Evolutionary conservation across 2,113 vertebrate species (phyloP), one percentile per base, ranked within the genome.

Genomic region (Coreoperca whiteheadi): DNA sequence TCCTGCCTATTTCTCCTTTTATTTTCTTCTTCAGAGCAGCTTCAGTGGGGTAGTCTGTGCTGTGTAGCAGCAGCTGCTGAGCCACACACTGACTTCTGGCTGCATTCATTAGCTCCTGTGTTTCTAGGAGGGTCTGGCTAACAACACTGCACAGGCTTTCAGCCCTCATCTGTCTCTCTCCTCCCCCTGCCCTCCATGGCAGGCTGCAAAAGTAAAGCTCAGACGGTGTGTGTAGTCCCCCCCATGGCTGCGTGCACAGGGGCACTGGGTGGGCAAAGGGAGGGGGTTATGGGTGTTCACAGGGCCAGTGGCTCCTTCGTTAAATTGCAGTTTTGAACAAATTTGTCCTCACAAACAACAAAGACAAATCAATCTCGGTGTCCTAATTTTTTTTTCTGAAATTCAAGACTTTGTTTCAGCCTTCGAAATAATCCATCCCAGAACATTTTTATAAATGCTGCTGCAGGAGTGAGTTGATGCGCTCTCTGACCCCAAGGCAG

Each of bases 61-160:
- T 41, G 79, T 46, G 48, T n/a, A 75, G 81, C 75, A 77, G 71
- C 84, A 85, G 83, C 87, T 86, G 87, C 83, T 65, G 64, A 74
- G 71, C 64, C 71, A 79, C 83, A 82, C 70, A 82, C 81, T 30
- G 68, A 88, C 88, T 88, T 81, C 81, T 84, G 80, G 83, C 86
- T 90, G 83, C 69, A 48, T 81, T 87, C 78, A 81, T 89, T 81
- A 90, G 81, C 65, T 79, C 82, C 79, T 70, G 88, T 83, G 83
- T 82, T 89, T 86, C 72, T 66, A 59, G 28, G 59, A 89, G 82
- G 53, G 79, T 79, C 79, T 81, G 83, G 87, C 39, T 48, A 59
- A 83, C 74, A 68, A 83, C 72, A 57, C 73, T 30, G n/a, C 25
- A 11, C 75, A 70, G 73, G 71, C 91, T 81, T 87, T 88, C 83